Percentiles rank a stretch among this genome's conserved stretches.
Conservation (phyloP, 53 echinoderm and acorn worm genomes). For the Stichopus horrens region DNA sequence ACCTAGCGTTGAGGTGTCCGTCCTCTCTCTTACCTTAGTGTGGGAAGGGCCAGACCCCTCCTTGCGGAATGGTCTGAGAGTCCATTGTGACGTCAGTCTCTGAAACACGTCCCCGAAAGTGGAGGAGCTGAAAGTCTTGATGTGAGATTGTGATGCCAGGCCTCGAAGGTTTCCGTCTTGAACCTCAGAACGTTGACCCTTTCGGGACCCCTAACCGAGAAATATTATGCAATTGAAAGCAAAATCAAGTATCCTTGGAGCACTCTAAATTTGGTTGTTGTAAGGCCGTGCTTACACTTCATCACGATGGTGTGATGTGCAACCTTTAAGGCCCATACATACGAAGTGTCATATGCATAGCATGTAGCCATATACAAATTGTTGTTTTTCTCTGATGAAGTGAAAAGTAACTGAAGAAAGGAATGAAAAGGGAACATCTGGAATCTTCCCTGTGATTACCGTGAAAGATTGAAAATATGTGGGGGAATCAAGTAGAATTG, state of each 20-base stretch:
- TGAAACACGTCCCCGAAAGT: slow-evolving; percentile 36
- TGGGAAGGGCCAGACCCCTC: neutral
- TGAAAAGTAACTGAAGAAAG: no score
- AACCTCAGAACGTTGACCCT: neutral
- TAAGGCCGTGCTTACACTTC: no score
- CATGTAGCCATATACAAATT: no score
- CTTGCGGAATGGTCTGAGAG: neutral
- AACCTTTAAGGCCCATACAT: no score
- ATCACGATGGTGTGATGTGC: no score
- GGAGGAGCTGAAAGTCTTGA: neutral
- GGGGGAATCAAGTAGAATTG: neutral
- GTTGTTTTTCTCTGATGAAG: no score
- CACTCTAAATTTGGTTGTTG: neutral
- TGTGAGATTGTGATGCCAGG: neutral
- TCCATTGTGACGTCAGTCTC: slow-evolving; percentile 1
- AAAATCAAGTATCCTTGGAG: neutral
- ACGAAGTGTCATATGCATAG: no score
- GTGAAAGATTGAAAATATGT: no score
- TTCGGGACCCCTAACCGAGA: neutral
- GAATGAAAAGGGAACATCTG: no score
- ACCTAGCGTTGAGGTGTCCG: no score
- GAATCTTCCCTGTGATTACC: no score
- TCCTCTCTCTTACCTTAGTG: neutral
- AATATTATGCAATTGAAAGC: slow-evolving; percentile 11
- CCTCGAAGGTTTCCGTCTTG: neutral